phyloP scores from a whole-genome alignment of 1,140 invertebrate species.

The Amphibalanus amphitrite region DNA sequence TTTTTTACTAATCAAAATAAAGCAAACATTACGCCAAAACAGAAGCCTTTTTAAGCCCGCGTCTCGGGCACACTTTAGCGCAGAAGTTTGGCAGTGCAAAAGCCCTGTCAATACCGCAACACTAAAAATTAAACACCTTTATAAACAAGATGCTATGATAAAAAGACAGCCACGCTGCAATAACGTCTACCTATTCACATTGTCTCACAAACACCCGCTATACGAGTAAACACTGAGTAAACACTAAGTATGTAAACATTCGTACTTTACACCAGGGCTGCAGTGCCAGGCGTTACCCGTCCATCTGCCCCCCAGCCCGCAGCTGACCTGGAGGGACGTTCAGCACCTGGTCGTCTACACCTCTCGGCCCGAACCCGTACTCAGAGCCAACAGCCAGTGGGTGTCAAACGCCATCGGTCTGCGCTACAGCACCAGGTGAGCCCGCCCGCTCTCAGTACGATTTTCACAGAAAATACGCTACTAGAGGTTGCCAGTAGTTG shows the following conservation, averaged over 20 bases:
- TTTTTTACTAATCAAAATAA: too few relatives aligned
- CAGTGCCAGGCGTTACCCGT: conserved; percentile 1
- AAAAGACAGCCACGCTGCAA: conserved; percentile 5
- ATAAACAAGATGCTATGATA: background rate
- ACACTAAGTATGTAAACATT: too few relatives aligned
- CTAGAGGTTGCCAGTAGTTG: too few relatives aligned
- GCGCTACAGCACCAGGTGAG: conserved; percentile 36
- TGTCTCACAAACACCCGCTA: background rate
- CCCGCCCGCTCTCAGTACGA: too few relatives aligned
- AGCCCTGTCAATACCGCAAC: conserved; percentile 13
- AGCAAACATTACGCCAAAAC: too few relatives aligned
- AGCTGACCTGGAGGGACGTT: conserved; percentile 75
- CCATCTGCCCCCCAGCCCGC: conserved; percentile 37
- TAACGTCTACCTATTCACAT: conserved; percentile 3
- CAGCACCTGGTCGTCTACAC: conserved; percentile 75
- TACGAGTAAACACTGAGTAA: too few relatives aligned
- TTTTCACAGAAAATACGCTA: too few relatives aligned
- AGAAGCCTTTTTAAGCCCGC: too few relatives aligned
- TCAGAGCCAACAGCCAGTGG: conserved; percentile 54
- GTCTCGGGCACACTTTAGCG: too few relatives aligned
- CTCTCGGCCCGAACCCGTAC: conserved; percentile 46
- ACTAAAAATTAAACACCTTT: background rate
- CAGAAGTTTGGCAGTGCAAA: too few relatives aligned
- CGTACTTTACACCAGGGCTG: too few relatives aligned
- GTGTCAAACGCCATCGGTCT: conserved; percentile 50